Percentiles rank a stretch among this genome's conserved stretches.
phyloP scores from a whole-genome alignment of 2,888 invertebrate genomes.

The Macrophya alboannulata region DNA sequence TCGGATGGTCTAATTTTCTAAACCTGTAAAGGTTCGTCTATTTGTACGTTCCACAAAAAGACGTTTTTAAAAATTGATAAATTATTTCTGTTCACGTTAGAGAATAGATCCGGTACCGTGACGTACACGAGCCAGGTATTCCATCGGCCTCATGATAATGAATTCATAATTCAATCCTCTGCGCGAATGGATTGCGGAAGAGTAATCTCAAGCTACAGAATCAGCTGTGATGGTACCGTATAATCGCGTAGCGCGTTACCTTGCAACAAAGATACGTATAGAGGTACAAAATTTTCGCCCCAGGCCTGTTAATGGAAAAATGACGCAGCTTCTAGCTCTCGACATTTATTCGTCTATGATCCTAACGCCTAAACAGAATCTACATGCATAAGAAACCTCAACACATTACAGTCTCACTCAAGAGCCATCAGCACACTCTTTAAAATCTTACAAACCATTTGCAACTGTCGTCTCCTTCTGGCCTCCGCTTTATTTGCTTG shows the following conservation, averaged over 20 bases:
- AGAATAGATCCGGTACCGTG: conserved; percentile 22
- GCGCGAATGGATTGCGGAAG: conserved; percentile 50
- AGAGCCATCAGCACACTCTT: conserved; percentile 23
- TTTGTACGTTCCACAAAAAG: background rate
- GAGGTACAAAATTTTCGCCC: conserved; percentile 18
- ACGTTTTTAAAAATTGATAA: background rate
- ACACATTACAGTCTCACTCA: conserved; percentile 3
- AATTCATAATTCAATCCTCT: conserved; percentile 1
- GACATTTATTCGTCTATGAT: background rate
- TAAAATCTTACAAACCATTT: conserved; percentile 7
- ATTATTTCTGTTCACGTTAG: background rate
- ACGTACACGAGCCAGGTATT: background rate
- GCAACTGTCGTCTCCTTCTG: background rate
- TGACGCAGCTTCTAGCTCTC: conserved; percentile 21
- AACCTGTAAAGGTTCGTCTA: background rate
- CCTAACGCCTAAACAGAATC: background rate
- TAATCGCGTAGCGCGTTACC: conserved; percentile 2
- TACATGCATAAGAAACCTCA: background rate
- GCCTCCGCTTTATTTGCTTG: background rate
- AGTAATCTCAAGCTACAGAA: background rate
- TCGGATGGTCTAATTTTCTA: background rate
- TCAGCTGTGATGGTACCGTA: conserved; percentile 29
- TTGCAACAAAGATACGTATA: conserved; percentile 28
- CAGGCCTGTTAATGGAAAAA: conserved; percentile 25
- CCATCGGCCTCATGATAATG: conserved; percentile 15